These are phyloP conservation scores for Tragopan temminckii DNA, from an alignment of 2,797 vertebrate genomes.

Conservation along the genomic window DNA sequence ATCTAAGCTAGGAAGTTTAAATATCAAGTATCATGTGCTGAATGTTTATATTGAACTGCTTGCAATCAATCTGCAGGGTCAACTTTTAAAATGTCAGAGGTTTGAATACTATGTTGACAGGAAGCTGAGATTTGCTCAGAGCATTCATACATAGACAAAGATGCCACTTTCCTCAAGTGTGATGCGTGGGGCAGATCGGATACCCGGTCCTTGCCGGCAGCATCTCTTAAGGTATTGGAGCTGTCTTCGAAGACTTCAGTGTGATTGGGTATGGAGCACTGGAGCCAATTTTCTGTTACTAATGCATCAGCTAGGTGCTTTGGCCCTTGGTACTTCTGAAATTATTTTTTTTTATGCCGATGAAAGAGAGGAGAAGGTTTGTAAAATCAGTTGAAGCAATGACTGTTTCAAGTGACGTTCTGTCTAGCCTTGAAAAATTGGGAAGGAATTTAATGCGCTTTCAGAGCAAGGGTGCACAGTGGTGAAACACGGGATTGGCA, in stretches of 20 bases:
- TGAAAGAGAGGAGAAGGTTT: not conserved
- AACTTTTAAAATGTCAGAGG: slow-evolving; percentile 58
- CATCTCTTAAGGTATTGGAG: not conserved
- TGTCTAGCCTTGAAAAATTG: not conserved
- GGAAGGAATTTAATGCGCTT: not conserved
- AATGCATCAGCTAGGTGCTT: not conserved
- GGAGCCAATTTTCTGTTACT: not conserved
- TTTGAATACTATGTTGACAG: slow-evolving; percentile 36
- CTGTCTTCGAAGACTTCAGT: not conserved
- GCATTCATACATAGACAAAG: not conserved
- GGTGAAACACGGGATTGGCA: not conserved
- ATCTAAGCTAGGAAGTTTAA: slow-evolving; percentile 54
- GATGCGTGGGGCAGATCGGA: accelerated
- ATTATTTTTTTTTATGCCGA: not conserved
- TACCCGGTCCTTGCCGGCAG: not conserved
- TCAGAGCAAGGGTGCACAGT: not conserved
- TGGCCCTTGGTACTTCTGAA: not conserved
- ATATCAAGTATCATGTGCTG: slow-evolving; percentile 62
- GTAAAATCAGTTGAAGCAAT: not conserved
- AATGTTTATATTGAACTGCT: slow-evolving; percentile 53
- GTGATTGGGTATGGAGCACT: not conserved
- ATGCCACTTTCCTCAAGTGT: not conserved
- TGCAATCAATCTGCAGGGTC: slow-evolving; percentile 52
- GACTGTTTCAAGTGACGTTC: not conserved
- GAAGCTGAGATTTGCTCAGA: slow-evolving; percentile 32